Evolutionary conservation across 2,113 vertebrate species (phyloP).

Genomic region (Protobothrops flavoviridis): DNA sequence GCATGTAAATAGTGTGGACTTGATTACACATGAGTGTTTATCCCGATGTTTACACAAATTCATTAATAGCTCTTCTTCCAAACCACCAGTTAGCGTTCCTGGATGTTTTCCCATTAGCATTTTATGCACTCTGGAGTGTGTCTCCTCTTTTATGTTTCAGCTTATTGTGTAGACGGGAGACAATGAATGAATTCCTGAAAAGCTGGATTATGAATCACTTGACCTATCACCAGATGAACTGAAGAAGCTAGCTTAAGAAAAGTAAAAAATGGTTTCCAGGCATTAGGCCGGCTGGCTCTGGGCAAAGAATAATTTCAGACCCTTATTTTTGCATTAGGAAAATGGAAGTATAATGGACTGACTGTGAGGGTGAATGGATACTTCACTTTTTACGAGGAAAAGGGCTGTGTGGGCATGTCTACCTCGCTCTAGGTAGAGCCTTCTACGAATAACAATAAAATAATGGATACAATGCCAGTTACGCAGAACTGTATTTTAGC

Average conservation of each 20-base stretch:
- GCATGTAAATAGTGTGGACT: conserved; percentile 7
- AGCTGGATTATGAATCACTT: neutral
- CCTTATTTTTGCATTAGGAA: neutral
- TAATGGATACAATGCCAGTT: neutral
- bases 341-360: neutral
- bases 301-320: neutral
- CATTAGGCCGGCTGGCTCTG: neutral
- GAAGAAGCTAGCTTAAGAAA: neutral
- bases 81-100: neutral
- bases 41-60: conserved; percentile 39
- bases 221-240: neutral
- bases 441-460: neutral
- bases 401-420: neutral
- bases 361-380: neutral
- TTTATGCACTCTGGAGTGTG: fast-evolving
- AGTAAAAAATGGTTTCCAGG: neutral
- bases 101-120: neutral
- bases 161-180: neutral
- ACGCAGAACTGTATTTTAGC: neutral
- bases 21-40: conserved; percentile 22
- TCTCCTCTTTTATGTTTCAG: neutral
- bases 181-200: neutral
- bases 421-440: neutral
- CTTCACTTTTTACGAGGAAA: neutral
- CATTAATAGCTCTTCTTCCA: conserved; percentile 25